Base-by-base conservation (phyloP, 2,888 invertebrate species). In the Sipha maydis region DNA sequence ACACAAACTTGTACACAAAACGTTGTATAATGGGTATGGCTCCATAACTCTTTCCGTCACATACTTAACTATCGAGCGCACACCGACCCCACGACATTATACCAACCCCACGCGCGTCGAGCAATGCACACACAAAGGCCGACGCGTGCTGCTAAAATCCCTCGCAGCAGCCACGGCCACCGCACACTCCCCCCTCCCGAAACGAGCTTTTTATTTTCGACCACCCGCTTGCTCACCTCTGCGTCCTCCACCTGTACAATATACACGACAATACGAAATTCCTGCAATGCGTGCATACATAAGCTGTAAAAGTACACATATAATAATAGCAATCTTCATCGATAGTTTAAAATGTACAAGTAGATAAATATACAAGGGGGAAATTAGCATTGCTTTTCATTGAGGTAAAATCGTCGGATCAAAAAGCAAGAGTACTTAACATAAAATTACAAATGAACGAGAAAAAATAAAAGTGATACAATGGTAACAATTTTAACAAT, bases 21-120 rank as follows among this genome's bases (percentile, higher is more conserved):
- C 38, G 41, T 69, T 21, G 67, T 28, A 67, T 69, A 78, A 69
- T 48, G 41, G 82, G 41, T 67, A n/a, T 19, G 14, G 79, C 17
- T 61, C 54, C 31, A 82, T 82, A 82, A 82, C 41, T 82, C 82
- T 82, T 48, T 48, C 67, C 28, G 69, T 3, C 80, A 41, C 80
- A 69, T 48, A 71, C 71, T 71, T 48, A 71, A 48, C 31, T 71
- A n/a, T 71, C 69, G 69, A 82, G n/a, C 82, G 80, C 14, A 9
- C n/a, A 41, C 69, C 9, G 69, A 25, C 69, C 69, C 38, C 71
- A 28, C 11, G 28, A 67, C 56, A 8, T 19, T 4, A 9, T 25
- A 14, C 61, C 61, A 5, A 4, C 56, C 69, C 28, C 28, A 41
- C n/a, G 25, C 3, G 28, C 14, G 48, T 2, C 11, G 14, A 14